Percentiles rank a stretch among this genome's conserved stretches.
phyloP scores from a whole-genome alignment of 2,888 invertebrate genomes.

The Schizotus pectinicornis region DNA sequence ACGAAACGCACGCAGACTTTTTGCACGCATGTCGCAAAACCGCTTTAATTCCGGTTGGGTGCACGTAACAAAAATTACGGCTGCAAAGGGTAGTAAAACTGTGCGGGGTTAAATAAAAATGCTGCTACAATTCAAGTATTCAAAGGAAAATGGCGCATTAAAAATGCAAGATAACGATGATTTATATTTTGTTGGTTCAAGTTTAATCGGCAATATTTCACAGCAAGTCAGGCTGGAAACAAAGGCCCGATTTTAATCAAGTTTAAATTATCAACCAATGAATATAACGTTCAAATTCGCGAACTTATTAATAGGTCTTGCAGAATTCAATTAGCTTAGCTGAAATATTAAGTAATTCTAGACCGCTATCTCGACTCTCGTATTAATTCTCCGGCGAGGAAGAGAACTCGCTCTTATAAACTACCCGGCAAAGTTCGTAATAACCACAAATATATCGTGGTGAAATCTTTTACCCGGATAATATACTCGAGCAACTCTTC shows the following conservation, averaged over 20 bases:
- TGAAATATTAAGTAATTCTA: constrained; percentile 48
- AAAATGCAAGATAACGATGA: constrained; percentile 40
- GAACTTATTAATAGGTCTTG: constrained; percentile 51
- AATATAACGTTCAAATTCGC: constrained; percentile 42
- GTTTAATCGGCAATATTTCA: constrained; percentile 9
- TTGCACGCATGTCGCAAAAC: too few relatives aligned
- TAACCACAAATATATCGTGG: constrained; percentile 8
- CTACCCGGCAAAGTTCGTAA: constrained; percentile 1
- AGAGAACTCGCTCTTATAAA: background rate
- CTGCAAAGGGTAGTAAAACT: constrained; percentile 10
- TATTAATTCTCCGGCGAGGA: constrained; percentile 38
- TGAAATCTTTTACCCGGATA: background rate
- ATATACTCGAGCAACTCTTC: constrained; percentile 2
- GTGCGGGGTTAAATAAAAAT: constrained; percentile 27
- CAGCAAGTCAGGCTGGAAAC: constrained; percentile 19
- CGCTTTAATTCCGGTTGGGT: too few relatives aligned
- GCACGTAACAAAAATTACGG: constrained; percentile 1
- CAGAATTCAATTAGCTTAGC: constrained; percentile 50
- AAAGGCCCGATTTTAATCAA: constrained; percentile 39
- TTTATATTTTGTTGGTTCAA: constrained; percentile 33
- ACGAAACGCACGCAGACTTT: too few relatives aligned
- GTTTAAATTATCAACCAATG: constrained; percentile 41
- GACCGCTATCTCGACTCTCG: constrained; percentile 42
- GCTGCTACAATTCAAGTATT: constrained; percentile 2
- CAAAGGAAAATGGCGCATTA: constrained; percentile 32